Conservation (phyloP, 2,797 vertebrate genomes). For the Buceros bicornis region DNA sequence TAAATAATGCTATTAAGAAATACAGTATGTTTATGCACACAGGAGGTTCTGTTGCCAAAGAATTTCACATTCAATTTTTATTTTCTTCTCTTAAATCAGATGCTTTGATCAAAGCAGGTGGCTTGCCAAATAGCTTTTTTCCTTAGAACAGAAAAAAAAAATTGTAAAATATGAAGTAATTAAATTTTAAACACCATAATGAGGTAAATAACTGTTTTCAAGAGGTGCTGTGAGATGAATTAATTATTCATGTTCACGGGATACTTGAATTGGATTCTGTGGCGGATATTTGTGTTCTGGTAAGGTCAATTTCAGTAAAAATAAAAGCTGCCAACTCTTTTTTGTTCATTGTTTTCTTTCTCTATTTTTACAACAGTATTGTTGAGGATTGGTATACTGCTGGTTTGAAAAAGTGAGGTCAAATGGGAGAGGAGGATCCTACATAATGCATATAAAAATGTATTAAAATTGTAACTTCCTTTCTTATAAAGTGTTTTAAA, state of each 20-base stretch:
- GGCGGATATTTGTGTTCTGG: not conserved
- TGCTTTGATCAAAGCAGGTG: slow-evolving; percentile 2
- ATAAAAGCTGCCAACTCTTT: not conserved
- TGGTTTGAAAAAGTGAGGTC: not conserved
- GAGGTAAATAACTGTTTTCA: not conserved
- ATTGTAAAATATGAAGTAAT: slow-evolving; percentile 9
- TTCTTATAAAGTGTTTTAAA: not conserved
- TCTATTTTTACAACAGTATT: not conserved
- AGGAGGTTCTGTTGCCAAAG: not conserved
- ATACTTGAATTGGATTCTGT: not conserved
- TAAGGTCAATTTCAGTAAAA: not conserved
- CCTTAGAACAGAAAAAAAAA: not conserved
- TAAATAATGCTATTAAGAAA: slow-evolving; percentile 19
- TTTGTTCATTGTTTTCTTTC: not conserved
- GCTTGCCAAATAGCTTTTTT: slow-evolving; percentile 5
- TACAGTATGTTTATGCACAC: not conserved
- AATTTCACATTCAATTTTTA: not conserved
- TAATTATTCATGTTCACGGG: not conserved
- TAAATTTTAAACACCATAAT: not conserved
- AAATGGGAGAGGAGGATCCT: not conserved
- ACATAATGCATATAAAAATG: not conserved
- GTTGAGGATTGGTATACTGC: not conserved
- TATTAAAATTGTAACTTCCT: not conserved
- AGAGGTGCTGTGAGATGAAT: not conserved
- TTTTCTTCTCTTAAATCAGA: slow-evolving; percentile 10